These are phyloP conservation scores for Pandemis cinnamomeana DNA, from an alignment of 2,888 invertebrate species.

Conservation along the genomic window DNA sequence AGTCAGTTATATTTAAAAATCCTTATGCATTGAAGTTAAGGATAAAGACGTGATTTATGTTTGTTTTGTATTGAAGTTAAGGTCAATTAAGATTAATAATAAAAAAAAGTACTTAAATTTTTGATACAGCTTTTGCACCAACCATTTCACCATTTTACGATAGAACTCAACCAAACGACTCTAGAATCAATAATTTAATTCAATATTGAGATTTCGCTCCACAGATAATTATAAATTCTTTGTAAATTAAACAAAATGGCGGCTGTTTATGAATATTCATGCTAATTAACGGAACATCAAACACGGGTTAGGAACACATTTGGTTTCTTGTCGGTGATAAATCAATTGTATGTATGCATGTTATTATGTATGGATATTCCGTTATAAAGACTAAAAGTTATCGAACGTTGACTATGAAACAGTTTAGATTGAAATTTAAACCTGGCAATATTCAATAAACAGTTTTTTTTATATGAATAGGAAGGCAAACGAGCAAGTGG, in stretches of 20 bases:
- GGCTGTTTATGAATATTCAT: slow-evolving; percentile 38
- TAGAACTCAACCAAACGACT: not conserved
- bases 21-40: no score
- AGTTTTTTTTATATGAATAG: no score
- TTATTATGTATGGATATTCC: slow-evolving; percentile 16
- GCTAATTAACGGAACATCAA: slow-evolving; percentile 40
- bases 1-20: no score
- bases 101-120: no score
- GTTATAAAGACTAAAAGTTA: slow-evolving; percentile 4
- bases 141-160: not conserved
- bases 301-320: slow-evolving; percentile 32
- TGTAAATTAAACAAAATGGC: slow-evolving; percentile 30
- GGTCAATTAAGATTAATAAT: no score
- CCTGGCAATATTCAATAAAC: no score
- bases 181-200: slow-evolving; percentile 8
- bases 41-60: no score
- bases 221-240: slow-evolving; percentile 29
- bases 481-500: no score
- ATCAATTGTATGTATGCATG: slow-evolving; percentile 34
- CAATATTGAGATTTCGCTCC: slow-evolving; percentile 23
- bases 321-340: slow-evolving; percentile 26
- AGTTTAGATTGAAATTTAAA: no score
- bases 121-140: not conserved
- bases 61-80: no score
- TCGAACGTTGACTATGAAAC: not conserved